phyloP scores from a whole-genome alignment of 2,888 invertebrate genomes.

The Microctonus brassicae region DNA sequence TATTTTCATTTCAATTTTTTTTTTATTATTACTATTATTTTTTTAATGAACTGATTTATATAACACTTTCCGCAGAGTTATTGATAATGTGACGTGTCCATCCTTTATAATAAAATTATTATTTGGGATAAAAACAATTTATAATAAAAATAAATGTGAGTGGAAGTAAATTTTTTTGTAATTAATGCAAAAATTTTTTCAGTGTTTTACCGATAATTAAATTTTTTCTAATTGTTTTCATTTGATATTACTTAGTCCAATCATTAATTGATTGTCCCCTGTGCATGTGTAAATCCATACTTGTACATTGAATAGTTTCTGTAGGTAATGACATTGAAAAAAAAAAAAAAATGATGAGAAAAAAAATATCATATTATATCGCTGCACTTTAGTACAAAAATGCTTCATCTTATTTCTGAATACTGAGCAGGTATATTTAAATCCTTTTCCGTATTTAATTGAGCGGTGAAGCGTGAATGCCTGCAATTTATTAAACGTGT shows the following conservation, averaged over 20 bases:
- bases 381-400: slow-evolving; percentile 69
- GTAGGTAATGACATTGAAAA: slow-evolving; percentile 60
- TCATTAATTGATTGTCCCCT: slow-evolving; percentile 49
- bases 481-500: slow-evolving; percentile 53
- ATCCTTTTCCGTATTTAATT: slow-evolving; percentile 53
- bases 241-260: slow-evolving; percentile 49
- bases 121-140: neutral
- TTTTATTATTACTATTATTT: neutral
- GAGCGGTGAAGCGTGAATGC: slow-evolving; percentile 57
- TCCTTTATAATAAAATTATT: neutral
- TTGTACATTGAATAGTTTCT: slow-evolving; percentile 61
- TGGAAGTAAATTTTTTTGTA: no score
- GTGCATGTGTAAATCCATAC: slow-evolving; percentile 59
- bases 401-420: slow-evolving; percentile 62
- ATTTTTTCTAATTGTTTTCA: slow-evolving; percentile 6
- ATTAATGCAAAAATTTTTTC: neutral
- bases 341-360: slow-evolving; percentile 30
- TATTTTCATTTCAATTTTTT: neutral
- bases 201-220: neutral
- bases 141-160: neutral
- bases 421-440: slow-evolving; percentile 55
- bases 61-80: neutral
- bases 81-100: neutral
- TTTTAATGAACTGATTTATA: neutral
- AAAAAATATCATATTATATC: slow-evolving; percentile 59